phyloP scores from a whole-genome alignment of 2,888 invertebrate genomes.

The Timandra comae region DNA sequence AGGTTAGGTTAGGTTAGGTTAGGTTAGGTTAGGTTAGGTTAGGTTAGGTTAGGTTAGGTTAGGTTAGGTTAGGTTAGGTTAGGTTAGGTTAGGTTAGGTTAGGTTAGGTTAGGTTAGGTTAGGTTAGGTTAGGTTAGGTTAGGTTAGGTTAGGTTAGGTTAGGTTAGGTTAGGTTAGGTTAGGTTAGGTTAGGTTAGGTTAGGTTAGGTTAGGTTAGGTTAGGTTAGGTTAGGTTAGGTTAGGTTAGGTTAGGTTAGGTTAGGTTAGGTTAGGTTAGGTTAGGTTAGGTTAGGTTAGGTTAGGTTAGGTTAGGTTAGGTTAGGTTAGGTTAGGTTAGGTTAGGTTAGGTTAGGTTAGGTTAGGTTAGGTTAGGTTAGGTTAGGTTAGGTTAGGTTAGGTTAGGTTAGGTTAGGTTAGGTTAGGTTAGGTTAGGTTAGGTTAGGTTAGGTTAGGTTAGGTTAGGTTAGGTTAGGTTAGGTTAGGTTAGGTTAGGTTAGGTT shows the following conservation, averaged over 20 bases:
- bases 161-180: conserved; percentile 6
- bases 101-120: conserved; percentile 9
- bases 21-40: conserved; percentile 10
- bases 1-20: conserved; percentile 11
- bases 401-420: conserved; percentile 11
- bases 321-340: conserved; percentile 10
- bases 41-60: conserved; percentile 11
- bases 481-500: conserved; percentile 11
- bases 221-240: conserved; percentile 11
- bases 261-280: conserved; percentile 10
- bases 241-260: conserved; percentile 11
- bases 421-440: conserved; percentile 10
- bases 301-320: conserved; percentile 9
- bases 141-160: conserved; percentile 13
- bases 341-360: conserved; percentile 11
- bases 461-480: conserved; percentile 10
- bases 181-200: conserved; percentile 10
- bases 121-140: conserved; percentile 6
- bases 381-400: conserved; percentile 12
- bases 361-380: conserved; percentile 12
- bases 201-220: conserved; percentile 11
- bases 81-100: conserved; percentile 12
- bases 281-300: conserved; percentile 11
- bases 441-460: conserved; percentile 9
- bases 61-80: conserved; percentile 12